Base-by-base conservation (phyloP, 2,888 invertebrate genomes). In the Macrophya annulata region DNA sequence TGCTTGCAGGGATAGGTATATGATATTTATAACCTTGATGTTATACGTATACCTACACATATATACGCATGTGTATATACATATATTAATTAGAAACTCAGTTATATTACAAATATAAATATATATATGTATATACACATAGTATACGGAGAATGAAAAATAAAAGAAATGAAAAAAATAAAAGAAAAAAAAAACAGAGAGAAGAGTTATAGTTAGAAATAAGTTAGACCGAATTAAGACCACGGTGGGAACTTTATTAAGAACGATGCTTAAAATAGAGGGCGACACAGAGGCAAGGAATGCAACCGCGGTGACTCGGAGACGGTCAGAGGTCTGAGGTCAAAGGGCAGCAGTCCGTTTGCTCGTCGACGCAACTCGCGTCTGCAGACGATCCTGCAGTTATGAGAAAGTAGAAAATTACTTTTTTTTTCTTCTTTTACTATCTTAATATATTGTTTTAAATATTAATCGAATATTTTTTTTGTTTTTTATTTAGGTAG, bases 251-350 rank as follows among this genome's bases (percentile, higher is more conserved):
- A 90, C 89, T 90, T 90, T 77, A 90, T 90, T 90, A 89, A 90
- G 90, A 89, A 89, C 88, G 84, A 86, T 86, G 89, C 90, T 92
- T 91, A 91, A 92, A 92, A 92, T 92, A 92, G 91, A 90, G 85
- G 87, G 88, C 92, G 92, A 91, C 92, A 91, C 91, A 92, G 90
- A 90, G 90, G 86, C 89, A 88, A 90, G 90, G 92, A 92, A 92
- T 92, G 92, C 91, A 92, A n/a, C n/a, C 90, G 90, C 5, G 79
- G 79, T 62, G 17, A 83, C 68, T 83, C 82, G n/a, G 68, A 83
- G 81, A 62, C 82, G 68, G 82, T 65, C 82, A 68, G 65, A 83
- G 82, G 82, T 45, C 82, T 17, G 82, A 68, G 82, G 82, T 83
- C 82, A 68, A 68, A 68, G 68, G 82, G 65, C 82, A 62, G 48